Percentiles rank a stretch among this genome's conserved stretches.
phyloP scores from a whole-genome alignment of 2,888 invertebrate species.

The Priocnemis perturbator region DNA sequence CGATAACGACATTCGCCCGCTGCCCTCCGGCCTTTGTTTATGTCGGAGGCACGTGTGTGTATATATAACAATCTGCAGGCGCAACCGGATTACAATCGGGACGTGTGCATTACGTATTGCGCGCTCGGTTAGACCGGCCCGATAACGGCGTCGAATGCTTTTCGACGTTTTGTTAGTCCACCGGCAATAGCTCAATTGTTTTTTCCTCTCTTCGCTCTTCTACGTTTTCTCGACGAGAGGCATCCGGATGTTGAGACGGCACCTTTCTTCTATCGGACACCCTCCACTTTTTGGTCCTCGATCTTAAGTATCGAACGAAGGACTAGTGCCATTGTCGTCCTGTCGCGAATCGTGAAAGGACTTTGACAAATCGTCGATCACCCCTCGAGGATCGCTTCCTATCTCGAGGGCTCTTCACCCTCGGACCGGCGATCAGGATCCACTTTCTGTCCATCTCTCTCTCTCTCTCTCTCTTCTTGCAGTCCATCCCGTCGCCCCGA shows the following conservation, averaged over 20 bases:
- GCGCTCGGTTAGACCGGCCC: too few relatives aligned
- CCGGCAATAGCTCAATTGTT: too few relatives aligned
- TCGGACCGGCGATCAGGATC: slow-evolving; percentile 45
- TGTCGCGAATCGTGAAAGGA: slow-evolving; percentile 51
- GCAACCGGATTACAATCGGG: too few relatives aligned
- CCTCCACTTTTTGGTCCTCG: slow-evolving; percentile 17
- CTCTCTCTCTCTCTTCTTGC: not conserved
- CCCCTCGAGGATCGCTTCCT: slow-evolving; percentile 53
- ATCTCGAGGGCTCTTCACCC: slow-evolving; percentile 44
- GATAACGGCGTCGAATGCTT: too few relatives aligned
- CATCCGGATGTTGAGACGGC: not conserved
- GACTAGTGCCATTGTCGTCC: slow-evolving; percentile 39
- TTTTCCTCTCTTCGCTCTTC: not conserved
- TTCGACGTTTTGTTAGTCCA: too few relatives aligned
- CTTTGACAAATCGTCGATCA: slow-evolving; percentile 73
- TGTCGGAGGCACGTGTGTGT: too few relatives aligned
- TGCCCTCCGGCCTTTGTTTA: too few relatives aligned
- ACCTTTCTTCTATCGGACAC: not conserved
- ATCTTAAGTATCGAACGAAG: slow-evolving; percentile 40
- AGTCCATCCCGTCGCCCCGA: too few relatives aligned
- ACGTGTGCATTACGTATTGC: too few relatives aligned
- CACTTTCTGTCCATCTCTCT: slow-evolving; percentile 5
- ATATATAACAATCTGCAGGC: too few relatives aligned
- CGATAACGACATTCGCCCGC: too few relatives aligned
- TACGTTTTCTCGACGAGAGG: not conserved